phyloP scores from a whole-genome alignment of 2,797 vertebrate genomes.

The Pangasius sanitwongsei region DNA sequence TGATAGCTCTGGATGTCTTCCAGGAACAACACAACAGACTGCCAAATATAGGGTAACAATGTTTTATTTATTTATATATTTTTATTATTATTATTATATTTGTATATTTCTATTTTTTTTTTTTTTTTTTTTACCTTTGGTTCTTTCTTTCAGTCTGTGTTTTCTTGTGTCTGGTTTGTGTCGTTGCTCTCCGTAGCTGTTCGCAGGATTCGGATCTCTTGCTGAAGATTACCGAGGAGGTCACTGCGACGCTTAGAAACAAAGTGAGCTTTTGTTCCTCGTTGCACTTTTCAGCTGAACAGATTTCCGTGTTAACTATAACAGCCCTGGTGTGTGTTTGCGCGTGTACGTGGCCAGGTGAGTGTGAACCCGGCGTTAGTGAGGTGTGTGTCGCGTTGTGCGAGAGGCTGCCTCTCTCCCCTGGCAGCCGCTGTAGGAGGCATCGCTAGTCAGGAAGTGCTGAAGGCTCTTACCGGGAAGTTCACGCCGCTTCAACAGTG shows the following conservation, averaged over 20 bases:
- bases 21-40: conserved; percentile 84
- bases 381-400: conserved; percentile 85
- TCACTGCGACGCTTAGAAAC: conserved; percentile 82
- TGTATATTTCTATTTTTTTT: too few relatives aligned
- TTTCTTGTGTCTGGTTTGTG: background rate
- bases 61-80: background rate
- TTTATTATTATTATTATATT: background rate
- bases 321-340: background rate
- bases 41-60: conserved; percentile 87
- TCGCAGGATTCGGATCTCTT: conserved; percentile 89
- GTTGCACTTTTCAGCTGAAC: background rate
- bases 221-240: conserved; percentile 81
- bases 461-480: conserved; percentile 97
- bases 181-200: conserved; percentile 75
- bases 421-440: conserved; percentile 91
- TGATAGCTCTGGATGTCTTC: conserved; percentile 90
- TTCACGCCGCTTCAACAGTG: conserved; percentile 96
- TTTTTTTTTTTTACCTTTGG: too few relatives aligned
- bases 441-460: conserved; percentile 91
- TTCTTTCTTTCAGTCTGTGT: background rate
- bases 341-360: conserved; percentile 59
- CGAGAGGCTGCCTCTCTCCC: conserved; percentile 85
- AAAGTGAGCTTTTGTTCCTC: conserved; percentile 75
- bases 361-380: conserved; percentile 82
- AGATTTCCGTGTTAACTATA: background rate